Percentiles rank a stretch among this genome's conserved stretches.
phyloP scores from a whole-genome alignment of 2,797 vertebrate genomes.

The Pipistrellus pygmaeus region DNA sequence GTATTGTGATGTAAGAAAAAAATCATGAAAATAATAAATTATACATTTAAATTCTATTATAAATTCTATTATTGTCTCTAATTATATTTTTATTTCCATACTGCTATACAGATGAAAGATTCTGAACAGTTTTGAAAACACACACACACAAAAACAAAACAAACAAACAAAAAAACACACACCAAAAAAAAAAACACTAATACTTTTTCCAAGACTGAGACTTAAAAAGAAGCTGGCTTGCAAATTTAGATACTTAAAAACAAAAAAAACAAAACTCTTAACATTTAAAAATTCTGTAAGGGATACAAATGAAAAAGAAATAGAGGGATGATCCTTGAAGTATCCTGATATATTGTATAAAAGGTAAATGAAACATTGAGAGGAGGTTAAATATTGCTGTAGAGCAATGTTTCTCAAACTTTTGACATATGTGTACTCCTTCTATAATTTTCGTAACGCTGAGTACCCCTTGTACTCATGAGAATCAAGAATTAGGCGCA shows the following conservation, averaged over 20 bases:
- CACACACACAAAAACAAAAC: neutral
- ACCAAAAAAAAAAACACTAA: neutral
- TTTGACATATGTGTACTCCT: too few relatives aligned
- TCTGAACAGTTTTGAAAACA: neutral
- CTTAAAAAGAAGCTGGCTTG: neutral
- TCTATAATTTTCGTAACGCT: too few relatives aligned
- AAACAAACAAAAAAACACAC: too few relatives aligned
- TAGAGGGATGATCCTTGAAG: neutral
- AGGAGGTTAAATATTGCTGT: neutral
- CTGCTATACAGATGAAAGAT: neutral
- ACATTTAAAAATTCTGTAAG: neutral
- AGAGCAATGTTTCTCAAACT: neutral
- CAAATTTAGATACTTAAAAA: neutral
- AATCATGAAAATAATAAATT: neutral
- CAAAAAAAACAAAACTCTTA: neutral
- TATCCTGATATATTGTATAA: neutral
- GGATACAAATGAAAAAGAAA: neutral
- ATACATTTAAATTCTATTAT: neutral
- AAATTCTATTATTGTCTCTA: neutral
- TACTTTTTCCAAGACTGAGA: conserved; percentile 5
- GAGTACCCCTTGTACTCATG: too few relatives aligned
- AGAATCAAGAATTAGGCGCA: too few relatives aligned
- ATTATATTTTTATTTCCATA: conserved; percentile 1
- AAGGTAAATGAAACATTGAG: neutral
- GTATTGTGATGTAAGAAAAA: neutral